Evolutionary conservation across 2,797 vertebrate genomes (phyloP).

Genomic region (Cynopterus sphinx): DNA sequence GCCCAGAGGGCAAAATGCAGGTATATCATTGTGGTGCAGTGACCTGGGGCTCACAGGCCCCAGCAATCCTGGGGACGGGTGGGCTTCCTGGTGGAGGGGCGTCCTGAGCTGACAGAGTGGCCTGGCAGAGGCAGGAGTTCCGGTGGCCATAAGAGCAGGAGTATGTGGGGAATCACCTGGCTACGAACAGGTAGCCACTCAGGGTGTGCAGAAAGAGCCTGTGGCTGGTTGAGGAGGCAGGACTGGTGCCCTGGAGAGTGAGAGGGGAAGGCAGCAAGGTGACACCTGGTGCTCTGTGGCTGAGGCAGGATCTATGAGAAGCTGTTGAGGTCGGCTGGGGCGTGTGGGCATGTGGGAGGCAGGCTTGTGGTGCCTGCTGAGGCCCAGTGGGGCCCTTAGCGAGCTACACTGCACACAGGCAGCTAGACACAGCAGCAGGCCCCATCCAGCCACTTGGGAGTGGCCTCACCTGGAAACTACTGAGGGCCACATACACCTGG

Average conservation of each 20-base stretch:
- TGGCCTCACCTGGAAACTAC: conserved; percentile 92
- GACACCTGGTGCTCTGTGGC: not conserved
- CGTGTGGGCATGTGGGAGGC: not conserved
- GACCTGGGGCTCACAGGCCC: not conserved
- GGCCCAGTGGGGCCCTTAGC: not conserved
- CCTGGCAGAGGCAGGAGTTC: not conserved
- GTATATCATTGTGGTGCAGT: not conserved
- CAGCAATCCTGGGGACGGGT: not conserved
- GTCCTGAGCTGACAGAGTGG: not conserved
- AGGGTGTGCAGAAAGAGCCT: not conserved
- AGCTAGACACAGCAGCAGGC: not conserved
- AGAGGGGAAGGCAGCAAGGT: not conserved
- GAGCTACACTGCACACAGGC: not conserved
- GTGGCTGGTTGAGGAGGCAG: not conserved
- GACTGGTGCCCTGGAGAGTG: not conserved
- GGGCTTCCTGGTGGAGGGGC: not conserved
- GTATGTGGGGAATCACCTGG: not conserved
- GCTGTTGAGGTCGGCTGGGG: not conserved
- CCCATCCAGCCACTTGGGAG: not conserved
- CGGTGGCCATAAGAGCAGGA: not conserved
- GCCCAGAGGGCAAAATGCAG: not conserved
- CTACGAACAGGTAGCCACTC: not conserved
- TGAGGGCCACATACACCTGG: conserved; percentile 93
- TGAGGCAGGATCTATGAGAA: not conserved
- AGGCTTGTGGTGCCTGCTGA: not conserved